Percentiles rank a stretch among this genome's conserved stretches.
These are phyloP conservation scores for Morone saxatilis DNA, from an alignment of 2,113 vertebrate genomes.

Conservation along the genomic window DNA sequence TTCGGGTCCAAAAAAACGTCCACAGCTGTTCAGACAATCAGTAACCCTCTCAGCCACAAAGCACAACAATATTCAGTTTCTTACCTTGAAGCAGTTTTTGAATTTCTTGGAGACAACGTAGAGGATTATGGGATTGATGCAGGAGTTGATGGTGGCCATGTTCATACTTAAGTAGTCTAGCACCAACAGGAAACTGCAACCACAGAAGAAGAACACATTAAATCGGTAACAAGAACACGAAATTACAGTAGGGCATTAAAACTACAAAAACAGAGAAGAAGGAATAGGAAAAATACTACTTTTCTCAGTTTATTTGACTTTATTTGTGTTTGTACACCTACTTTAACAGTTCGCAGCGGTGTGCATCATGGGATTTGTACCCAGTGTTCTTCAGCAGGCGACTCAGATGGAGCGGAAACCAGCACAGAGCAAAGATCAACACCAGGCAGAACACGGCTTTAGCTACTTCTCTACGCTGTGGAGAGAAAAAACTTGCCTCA, in stretches of 20 bases:
- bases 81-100: slow-evolving; percentile 98
- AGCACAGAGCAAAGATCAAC: slow-evolving; percentile 96
- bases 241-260: too few species aligned
- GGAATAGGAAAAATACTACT: too few species aligned
- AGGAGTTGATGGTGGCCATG: slow-evolving; percentile 96
- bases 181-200: slow-evolving; percentile 90
- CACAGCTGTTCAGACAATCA: not conserved
- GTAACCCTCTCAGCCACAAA: not conserved
- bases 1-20: not conserved
- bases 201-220: slow-evolving; percentile 56
- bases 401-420: slow-evolving; percentile 96
- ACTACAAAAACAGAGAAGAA: too few species aligned
- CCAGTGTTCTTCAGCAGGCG: slow-evolving; percentile 91
- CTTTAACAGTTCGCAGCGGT: slow-evolving; percentile 93
- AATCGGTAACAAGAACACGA: too few species aligned
- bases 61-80: slow-evolving; percentile 8
- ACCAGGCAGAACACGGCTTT: slow-evolving; percentile 96
- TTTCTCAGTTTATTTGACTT: too few species aligned
- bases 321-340: slow-evolving; percentile 64
- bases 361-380: slow-evolving; percentile 85
- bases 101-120: slow-evolving; percentile 98
- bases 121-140: slow-evolving; percentile 98
- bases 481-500: not conserved
- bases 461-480: slow-evolving; percentile 93
- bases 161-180: slow-evolving; percentile 95